phyloP scores from a whole-genome alignment of 2,888 invertebrate species.

The Drosophila demipolita region DNA sequence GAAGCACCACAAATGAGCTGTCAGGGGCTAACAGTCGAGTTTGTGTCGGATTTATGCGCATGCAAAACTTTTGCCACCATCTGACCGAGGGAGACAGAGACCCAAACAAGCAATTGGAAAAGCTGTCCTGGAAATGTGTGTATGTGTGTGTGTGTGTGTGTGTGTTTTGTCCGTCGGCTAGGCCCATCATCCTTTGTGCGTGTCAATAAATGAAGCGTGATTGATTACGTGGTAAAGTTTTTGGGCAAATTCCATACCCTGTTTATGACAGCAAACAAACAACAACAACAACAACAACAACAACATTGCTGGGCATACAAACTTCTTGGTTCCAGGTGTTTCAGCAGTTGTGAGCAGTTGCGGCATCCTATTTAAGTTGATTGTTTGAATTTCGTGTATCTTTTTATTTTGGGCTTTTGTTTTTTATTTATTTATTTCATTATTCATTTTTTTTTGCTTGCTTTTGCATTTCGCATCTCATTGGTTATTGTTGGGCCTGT shows the following conservation, averaged over 20 bases:
- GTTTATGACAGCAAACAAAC: constrained; percentile 58
- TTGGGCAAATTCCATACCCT: constrained; percentile 61
- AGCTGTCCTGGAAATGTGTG: background rate
- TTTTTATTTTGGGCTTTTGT: constrained; percentile 39
- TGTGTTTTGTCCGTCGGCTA: constrained; percentile 25
- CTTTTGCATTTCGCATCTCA: background rate
- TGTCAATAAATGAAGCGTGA: constrained; percentile 81
- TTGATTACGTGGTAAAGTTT: constrained; percentile 77
- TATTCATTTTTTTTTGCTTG: constrained; percentile 5
- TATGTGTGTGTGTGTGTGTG: constrained; percentile 1
- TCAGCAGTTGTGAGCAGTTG: constrained; percentile 19
- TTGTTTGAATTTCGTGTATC: constrained; percentile 79
- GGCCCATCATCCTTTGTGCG: constrained; percentile 67
- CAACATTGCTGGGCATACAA: constrained; percentile 13
- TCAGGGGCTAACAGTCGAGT: constrained; percentile 44
- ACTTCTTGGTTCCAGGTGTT: constrained; percentile 62
- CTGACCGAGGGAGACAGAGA: constrained; percentile 20
- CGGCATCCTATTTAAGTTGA: constrained; percentile 58
- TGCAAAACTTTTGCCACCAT: constrained; percentile 63
- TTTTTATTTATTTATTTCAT: constrained; percentile 14
- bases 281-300: constrained; percentile 18
- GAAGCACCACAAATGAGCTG: constrained; percentile 66
- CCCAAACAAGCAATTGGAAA: constrained; percentile 27
- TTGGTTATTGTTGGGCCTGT: constrained; percentile 30
- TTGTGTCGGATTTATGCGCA: constrained; percentile 61